Percentiles rank a stretch among this genome's conserved stretches.
Conservation (phyloP, 35 echinoderm and acorn worm genomes). For the Stichopus chloronotus region DNA sequence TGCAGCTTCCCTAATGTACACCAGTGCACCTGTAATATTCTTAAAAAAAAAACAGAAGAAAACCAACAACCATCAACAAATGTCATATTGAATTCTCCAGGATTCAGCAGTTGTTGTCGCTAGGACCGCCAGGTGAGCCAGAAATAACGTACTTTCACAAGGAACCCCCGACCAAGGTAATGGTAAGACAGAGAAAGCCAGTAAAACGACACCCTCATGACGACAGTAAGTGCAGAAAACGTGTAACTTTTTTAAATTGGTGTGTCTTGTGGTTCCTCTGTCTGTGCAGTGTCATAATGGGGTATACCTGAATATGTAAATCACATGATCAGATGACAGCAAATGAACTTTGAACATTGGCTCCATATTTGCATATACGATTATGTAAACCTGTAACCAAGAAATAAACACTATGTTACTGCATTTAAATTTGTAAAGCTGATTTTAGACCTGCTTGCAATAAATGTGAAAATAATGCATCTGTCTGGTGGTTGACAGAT, state of each 20-base stretch:
- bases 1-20: no score
- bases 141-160: constrained; percentile 98
- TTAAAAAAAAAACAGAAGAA: no score
- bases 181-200: constrained; percentile 80
- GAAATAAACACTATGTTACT: no score
- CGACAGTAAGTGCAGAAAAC: constrained; percentile 40
- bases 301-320: neutral
- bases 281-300: no score
- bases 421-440: no score
- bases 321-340: neutral
- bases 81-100: constrained; percentile 24
- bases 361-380: neutral
- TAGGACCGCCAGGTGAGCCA: constrained; percentile 66
- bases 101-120: constrained; percentile 90
- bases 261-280: neutral
- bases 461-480: no score
- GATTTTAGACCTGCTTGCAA: no score
- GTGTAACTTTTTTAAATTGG: neutral
- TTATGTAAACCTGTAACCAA: no score
- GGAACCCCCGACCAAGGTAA: constrained; percentile 81
- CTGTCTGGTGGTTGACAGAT: no score
- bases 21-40: no score
- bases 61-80: no score
- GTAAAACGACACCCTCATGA: constrained; percentile 81
- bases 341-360: neutral